Evolutionary conservation across 2,888 invertebrate genomes (phyloP), one percentile per base, ranked within the genome.

Genomic region (Choristoneura rosaceana): DNA sequence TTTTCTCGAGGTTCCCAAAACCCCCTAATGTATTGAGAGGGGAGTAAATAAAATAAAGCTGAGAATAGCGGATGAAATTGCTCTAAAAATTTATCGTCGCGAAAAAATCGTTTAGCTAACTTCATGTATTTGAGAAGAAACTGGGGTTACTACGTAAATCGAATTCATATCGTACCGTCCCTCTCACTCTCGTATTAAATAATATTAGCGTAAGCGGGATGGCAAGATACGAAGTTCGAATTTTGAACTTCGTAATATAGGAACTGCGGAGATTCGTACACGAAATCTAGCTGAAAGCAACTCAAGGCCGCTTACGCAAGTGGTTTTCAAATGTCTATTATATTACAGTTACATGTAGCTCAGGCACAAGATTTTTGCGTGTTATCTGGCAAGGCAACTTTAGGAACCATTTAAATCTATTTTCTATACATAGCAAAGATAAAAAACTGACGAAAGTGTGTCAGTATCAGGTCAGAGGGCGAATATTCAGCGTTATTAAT

Each of bases 21-120:
- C 81, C 82, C 82, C 81, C 84, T 85, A 87, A 89, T 89, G 85
- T 83, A 87, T 89, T 87, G 84, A 84, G 82, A 50, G 65, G 69
- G 25, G 76, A 83, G 80, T 83, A 82, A 84, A 85, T 83, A 82
- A 84, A 85, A 84, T 82, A 85, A 76, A 70, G 76, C 76, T 80
- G 84, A 84, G 87, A 83, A 84, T 77, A 76, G 77, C 70, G 82
- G 85, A 80, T 84, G 77, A 77, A n/a, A 87, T 82, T 82, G 82
- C 80, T 82, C 82, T 80, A 78, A 78, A 81, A 87, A 87, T 87
- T 85, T 84, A 88, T 86, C 76, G 83, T 77, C 73, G 74, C 15
- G 65, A 76, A 69, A 65, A 78, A 78, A 77, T 69, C 69, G 58
- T 52, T 64, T 70, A 71, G 63, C 61, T 70, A 71, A 60, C 66